phyloP scores from a whole-genome alignment of 1,140 invertebrate species.

The Dendrolimus punctatus region DNA sequence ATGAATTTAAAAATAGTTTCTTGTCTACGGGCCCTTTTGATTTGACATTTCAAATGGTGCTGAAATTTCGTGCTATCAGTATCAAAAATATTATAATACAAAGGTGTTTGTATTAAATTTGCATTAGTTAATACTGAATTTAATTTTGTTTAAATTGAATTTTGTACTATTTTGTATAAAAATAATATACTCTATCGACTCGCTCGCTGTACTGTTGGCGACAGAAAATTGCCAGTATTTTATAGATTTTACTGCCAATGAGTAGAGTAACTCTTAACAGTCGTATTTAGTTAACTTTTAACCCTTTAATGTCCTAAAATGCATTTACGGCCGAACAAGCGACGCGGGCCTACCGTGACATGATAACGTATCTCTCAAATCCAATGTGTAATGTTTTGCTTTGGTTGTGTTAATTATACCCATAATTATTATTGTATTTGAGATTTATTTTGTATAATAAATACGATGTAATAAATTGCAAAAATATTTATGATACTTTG shows the following conservation, averaged over 20 bases:
- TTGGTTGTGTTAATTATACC: constrained; percentile 69
- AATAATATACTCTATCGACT: no score
- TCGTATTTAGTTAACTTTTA: constrained; percentile 46
- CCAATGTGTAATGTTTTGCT: constrained; percentile 65
- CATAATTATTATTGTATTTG: constrained; percentile 67
- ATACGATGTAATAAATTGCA: constrained; percentile 67
- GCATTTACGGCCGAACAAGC: constrained; percentile 51
- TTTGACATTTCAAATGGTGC: no score
- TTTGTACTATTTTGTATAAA: no score
- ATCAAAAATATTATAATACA: no score
- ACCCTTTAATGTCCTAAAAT: constrained; percentile 32
- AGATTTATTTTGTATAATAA: constrained; percentile 70
- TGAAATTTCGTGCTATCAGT: no score
- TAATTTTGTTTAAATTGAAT: no score
- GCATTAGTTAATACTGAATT: no score
- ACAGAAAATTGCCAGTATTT: constrained; percentile 28
- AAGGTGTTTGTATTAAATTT: no score
- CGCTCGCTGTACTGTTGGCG: constrained; percentile 2
- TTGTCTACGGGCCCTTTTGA: no score
- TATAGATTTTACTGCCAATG: constrained; percentile 40
- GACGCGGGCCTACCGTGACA: constrained; percentile 35
- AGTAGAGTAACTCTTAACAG: constrained; percentile 42
- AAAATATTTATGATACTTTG: constrained; percentile 31
- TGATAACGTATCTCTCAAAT: constrained; percentile 47
- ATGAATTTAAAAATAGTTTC: no score